Evolutionary conservation across 2,797 vertebrate species (phyloP), one percentile per base, ranked within the genome.

Genomic region (Rhabdomys pumilio): DNA sequence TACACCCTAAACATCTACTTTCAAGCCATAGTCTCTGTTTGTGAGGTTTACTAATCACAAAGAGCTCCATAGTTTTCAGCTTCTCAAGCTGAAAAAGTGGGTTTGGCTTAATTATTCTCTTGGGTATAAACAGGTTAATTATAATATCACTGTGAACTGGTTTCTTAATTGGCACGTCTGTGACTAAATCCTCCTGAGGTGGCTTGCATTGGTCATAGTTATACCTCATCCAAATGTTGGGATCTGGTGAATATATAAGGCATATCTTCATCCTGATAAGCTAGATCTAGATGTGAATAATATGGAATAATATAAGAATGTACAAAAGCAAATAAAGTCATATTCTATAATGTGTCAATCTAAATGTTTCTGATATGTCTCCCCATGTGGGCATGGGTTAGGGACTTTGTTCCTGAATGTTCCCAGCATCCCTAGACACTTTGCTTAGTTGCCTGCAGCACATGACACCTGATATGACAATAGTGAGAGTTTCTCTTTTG

Each of bases 1-100:
- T 76, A 86, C 31, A 80, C 59, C 7, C 41, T 93, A 91, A 84
- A 73, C 3, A 17, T 84, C 50, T 90, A 95, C 92, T 97, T 92
- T 81, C 44, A 77, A 93, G 88, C 84, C 9, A 9, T 89, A 7
- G 89, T 92, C 94, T 94, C 83, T 15, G 76, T 72, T 90, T 94
- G 85, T 89, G 89, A 92, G 0, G 24, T 72, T 83, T 94, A 82
- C 47, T 76, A 92, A 89, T 80, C 17, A 81, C 8, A 63, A 31
- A 8, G 20, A 4, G 0, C 1, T 3, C 11, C 93, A 31, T 0
- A 91, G 63, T 7, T 90, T 47, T 50, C 80, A 82, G 75, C 34
- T 61, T 91, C 20, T 85, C 41, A 67, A 79, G 9, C 24, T 9
- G 73, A 59, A 61, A 90, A 72, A 41, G 20, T 50, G 22, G 31